These are phyloP conservation scores for Mastacembelus armatus DNA, from an alignment of 2,797 vertebrate species.

Conservation along the genomic window DNA sequence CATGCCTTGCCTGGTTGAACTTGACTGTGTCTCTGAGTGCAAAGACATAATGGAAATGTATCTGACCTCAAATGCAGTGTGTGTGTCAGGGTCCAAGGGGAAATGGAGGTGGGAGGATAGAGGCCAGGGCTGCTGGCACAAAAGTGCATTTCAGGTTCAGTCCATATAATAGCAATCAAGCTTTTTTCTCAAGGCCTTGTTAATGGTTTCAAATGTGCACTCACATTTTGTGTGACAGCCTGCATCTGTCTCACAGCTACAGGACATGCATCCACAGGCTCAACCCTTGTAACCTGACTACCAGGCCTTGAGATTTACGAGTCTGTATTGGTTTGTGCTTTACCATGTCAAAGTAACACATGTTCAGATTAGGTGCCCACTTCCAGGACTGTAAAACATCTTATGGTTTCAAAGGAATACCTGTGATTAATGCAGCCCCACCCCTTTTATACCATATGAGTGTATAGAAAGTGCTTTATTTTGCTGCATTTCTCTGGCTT, in stretches of 20 bases:
- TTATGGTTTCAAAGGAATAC: conserved; percentile 72
- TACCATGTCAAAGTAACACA: conserved; percentile 66
- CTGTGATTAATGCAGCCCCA: conserved; percentile 44
- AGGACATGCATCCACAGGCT: conserved; percentile 64
- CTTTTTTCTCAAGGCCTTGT: conserved; percentile 58
- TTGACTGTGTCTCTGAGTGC: conserved; percentile 16
- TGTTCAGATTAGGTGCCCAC: conserved; percentile 73
- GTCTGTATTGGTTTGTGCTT: conserved; percentile 64
- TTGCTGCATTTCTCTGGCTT: neutral
- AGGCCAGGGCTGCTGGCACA: conserved; percentile 8
- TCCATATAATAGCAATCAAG: conserved; percentile 33
- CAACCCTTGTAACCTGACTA: conserved; percentile 65
- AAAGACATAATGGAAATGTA: conserved; percentile 18
- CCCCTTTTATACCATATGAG: conserved; percentile 8
- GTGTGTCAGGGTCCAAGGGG: neutral
- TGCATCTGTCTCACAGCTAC: conserved; percentile 67
- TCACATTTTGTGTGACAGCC: conserved; percentile 70
- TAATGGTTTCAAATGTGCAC: conserved; percentile 79
- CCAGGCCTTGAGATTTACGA: conserved; percentile 69
- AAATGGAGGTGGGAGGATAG: neutral
- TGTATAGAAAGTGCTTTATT: too few species aligned
- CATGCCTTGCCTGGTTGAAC: conserved; percentile 45
- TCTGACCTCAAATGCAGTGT: conserved; percentile 26
- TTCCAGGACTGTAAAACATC: conserved; percentile 73
- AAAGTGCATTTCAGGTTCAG: conserved; percentile 5